A percentile compares a stretch with the other conserved stretches of the same genome.
phyloP scores from a whole-genome alignment of 2,888 invertebrate genomes.

The Aphrophora alni region DNA sequence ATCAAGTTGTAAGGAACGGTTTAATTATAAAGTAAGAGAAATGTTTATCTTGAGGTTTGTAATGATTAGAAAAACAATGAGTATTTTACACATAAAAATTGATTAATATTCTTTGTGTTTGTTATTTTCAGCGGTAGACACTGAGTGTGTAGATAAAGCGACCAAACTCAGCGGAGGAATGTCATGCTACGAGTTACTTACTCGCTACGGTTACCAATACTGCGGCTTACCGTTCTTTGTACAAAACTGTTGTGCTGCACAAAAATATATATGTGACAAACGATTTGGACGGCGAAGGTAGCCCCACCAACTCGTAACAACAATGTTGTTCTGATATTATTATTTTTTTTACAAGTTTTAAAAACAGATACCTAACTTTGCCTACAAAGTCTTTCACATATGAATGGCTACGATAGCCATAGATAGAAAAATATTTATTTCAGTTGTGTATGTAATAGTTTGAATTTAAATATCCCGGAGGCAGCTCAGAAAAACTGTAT shows the following conservation, averaged over 20 bases:
- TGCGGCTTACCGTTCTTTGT: constrained; percentile 59
- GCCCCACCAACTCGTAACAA: neutral
- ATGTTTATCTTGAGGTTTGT: too few relatives aligned
- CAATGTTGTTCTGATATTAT: too few relatives aligned
- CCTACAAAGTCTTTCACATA: neutral
- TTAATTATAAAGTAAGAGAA: too few relatives aligned
- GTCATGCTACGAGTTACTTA: constrained; percentile 58
- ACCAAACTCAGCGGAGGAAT: constrained; percentile 55
- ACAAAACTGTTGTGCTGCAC: constrained; percentile 59
- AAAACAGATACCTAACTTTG: constrained; percentile 4
- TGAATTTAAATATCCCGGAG: neutral
- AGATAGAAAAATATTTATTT: neutral
- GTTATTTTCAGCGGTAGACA: constrained; percentile 45
- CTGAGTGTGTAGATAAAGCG: constrained; percentile 54
- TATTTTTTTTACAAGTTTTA: neutral
- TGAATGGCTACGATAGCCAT: neutral
- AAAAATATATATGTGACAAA: constrained; percentile 50
- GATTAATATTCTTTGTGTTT: too few relatives aligned
- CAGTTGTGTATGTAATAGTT: neutral
- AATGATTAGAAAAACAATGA: too few relatives aligned
- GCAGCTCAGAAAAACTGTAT: neutral
- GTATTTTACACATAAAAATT: too few relatives aligned
- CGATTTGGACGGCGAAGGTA: neutral
- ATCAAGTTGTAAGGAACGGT: too few relatives aligned
- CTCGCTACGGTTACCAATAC: constrained; percentile 59